phyloP scores from a whole-genome alignment of 2,113 vertebrate genomes.

The Pampusana beccarii region DNA sequence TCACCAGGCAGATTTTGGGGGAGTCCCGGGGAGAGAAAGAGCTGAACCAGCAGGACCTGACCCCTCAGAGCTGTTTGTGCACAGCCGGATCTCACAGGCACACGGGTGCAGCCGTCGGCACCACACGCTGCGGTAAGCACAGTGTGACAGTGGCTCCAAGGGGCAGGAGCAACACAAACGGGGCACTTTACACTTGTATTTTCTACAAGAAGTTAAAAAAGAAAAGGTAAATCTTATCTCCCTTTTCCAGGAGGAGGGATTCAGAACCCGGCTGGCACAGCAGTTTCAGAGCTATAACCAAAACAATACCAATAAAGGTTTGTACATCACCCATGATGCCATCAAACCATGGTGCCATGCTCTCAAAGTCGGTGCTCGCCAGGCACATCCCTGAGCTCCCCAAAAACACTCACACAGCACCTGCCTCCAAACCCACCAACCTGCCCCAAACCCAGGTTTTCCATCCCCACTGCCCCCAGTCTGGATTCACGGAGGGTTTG shows the following conservation, averaged over 20 bases:
- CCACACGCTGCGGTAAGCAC: neutral
- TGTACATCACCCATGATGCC: neutral
- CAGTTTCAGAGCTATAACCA: neutral
- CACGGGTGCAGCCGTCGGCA: neutral
- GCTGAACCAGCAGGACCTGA: neutral
- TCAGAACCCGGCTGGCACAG: neutral
- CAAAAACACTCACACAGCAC: rapidly evolving
- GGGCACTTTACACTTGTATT: neutral
- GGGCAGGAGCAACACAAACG: neutral
- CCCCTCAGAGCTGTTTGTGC: rapidly evolving
- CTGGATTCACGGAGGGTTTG: neutral
- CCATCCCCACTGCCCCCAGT: neutral
- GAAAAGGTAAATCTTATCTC: neutral
- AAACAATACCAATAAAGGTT: neutral
- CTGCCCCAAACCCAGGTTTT: neutral
- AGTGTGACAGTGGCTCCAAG: rapidly evolving
- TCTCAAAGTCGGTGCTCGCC: neutral
- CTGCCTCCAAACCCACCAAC: neutral
- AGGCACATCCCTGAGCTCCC: neutral
- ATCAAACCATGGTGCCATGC: neutral
- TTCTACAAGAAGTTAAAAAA: neutral
- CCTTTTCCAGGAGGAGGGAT: neutral
- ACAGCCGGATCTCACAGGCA: neutral
- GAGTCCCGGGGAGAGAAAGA: neutral
- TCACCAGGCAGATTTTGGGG: neutral